Conservation (phyloP, 2,113 vertebrate species). For the Dasyprocta punctata region DNA sequence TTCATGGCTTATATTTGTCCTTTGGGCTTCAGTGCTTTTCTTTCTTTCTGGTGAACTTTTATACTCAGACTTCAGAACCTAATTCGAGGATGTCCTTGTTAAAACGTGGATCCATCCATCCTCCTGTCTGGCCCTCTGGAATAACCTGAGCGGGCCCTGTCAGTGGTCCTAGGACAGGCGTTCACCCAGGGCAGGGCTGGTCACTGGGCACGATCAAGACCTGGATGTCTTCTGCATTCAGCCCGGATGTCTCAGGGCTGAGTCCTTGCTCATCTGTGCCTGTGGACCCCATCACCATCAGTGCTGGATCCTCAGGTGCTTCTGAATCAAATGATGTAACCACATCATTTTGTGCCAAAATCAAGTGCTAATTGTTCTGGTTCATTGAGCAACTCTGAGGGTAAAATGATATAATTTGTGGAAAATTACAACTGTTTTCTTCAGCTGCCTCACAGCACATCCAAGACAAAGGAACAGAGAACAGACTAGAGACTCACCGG, state of each 20-base stretch:
- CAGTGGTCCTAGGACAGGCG: not conserved
- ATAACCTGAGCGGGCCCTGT: rapidly evolving
- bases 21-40: not conserved
- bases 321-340: not conserved
- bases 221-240: not conserved
- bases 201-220: not conserved
- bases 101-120: not conserved
- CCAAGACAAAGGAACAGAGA: not conserved
- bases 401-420: not conserved
- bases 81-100: not conserved
- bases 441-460: not conserved
- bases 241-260: not conserved
- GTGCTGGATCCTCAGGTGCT: not conserved
- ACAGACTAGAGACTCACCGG: not conserved
- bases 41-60: not conserved
- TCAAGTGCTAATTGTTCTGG: not conserved
- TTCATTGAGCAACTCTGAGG: not conserved
- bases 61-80: not conserved
- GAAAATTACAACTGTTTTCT: rapidly evolving
- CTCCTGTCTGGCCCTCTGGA: not conserved
- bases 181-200: not conserved
- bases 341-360: not conserved
- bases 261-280: not conserved
- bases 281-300: not conserved
- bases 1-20: not conserved